Conservation (phyloP, 2,888 invertebrate genomes). For the Tridacna crocea region DNA sequence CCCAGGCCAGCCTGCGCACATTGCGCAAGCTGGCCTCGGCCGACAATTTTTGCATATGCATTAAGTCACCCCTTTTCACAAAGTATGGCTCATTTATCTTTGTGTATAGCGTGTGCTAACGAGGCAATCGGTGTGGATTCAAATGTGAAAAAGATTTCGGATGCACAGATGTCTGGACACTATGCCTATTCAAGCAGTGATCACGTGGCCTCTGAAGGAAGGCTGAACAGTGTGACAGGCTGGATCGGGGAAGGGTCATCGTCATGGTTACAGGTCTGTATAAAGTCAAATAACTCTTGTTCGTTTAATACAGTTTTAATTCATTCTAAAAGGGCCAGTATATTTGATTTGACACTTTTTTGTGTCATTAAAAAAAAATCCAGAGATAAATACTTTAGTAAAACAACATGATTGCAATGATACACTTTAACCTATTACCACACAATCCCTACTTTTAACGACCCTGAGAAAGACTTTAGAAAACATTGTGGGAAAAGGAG, state of each 20-base stretch:
- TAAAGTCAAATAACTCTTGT: neutral
- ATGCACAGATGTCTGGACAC: constrained; percentile 66
- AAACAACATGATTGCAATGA: no score
- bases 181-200: constrained; percentile 56
- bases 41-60: no score
- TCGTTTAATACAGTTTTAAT: neutral
- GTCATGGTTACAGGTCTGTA: constrained; percentile 65
- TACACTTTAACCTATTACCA: no score
- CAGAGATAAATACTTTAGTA: no score
- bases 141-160: constrained; percentile 53
- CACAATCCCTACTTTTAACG: no score
- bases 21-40: no score
- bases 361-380: no score
- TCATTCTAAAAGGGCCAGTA: neutral
- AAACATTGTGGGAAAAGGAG: no score
- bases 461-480: no score
- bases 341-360: neutral
- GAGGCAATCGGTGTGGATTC: constrained; percentile 58
- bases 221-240: constrained; percentile 56
- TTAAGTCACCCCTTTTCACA: no score
- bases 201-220: constrained; percentile 60
- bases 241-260: constrained; percentile 58
- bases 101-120: constrained; percentile 50
- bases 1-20: no score
- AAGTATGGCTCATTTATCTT: neutral